Base-by-base conservation (phyloP, 2,888 invertebrate genomes). In the Archips xylosteana region DNA sequence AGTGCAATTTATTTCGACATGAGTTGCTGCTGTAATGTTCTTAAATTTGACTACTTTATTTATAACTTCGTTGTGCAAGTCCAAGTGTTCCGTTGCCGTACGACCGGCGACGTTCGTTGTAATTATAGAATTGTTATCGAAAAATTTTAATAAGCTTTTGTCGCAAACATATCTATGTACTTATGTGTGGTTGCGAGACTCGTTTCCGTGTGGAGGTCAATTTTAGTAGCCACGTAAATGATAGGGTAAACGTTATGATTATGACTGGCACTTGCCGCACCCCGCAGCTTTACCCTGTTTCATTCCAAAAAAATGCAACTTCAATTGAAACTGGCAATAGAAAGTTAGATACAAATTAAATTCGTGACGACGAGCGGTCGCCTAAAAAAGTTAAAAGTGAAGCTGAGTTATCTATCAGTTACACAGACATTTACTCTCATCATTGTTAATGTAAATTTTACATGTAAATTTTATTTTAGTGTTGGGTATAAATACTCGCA, bases 111-210 rank as follows among this genome's bases (percentile, higher is more conserved):
- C 65, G 64, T 36, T 69, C 72, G 59, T 70, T 61, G 72, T 75
- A 63, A 75, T 72, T 57, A 71, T 75, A 76, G 71, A 61, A 76
- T 85, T 87, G 86, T 90, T 87, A 86, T 84, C 83, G 81, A 82
- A 82, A 76, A 15, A 81, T 85, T 86, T 86, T 85, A 87, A 84
- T 89, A 92, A 89, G 92, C 92, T 92, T 93, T 87, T 91, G 90
- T 93, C 92, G 92, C 92, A 91, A 91, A 93, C 94, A 93, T 93
- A 93, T 92, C 93, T 91, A 81, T 87, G 85, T 89, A 82, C 81
- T 88, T 85, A 82, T 79, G 87, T 82, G 85, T 86, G 88, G 83
- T 83, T 88, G 86, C 85, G 88, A 85, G 80, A 77, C 80, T 83
- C 79, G 82, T 85, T 81, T 82, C 78, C 77, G 81, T 80, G 78